These are phyloP conservation scores for Dryococelus australis DNA, from an alignment of 2,888 invertebrate genomes.

Conservation along the genomic window DNA sequence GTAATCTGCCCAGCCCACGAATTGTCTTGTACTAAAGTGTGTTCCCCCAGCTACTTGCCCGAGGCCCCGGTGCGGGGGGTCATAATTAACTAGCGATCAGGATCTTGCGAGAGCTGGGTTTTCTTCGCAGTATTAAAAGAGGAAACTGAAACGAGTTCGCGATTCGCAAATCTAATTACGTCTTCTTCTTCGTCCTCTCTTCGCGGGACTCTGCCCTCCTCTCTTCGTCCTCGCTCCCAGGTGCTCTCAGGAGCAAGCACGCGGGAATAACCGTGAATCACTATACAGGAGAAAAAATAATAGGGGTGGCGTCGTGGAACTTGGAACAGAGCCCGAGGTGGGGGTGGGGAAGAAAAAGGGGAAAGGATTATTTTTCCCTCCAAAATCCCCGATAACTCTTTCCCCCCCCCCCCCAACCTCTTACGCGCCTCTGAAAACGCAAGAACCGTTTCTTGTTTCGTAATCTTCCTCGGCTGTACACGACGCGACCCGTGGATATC, in stretches of 20 bases:
- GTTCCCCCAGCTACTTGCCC: no score
- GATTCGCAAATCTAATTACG: background rate
- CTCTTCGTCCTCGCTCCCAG: background rate
- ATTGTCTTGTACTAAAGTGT: no score
- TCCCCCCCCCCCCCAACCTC: background rate
- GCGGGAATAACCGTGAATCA: slow-evolving; percentile 1
- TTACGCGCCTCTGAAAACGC: background rate
- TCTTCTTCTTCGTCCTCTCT: background rate
- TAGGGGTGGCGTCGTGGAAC: background rate
- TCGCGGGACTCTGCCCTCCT: background rate
- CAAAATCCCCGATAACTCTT: background rate
- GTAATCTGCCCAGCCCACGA: no score
- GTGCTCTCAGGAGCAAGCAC: background rate
- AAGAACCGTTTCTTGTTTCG: background rate
- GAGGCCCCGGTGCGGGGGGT: background rate
- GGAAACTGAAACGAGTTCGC: slow-evolving; percentile 2
- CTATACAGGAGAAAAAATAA: background rate
- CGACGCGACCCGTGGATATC: background rate
- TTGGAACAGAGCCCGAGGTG: background rate
- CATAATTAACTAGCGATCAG: background rate
- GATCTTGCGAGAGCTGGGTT: background rate
- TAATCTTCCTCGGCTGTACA: background rate
- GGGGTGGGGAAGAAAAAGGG: background rate
- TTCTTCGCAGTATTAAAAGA: background rate
- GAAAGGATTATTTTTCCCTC: background rate